These are phyloP conservation scores for Lepus americanus DNA, from an alignment of 2,113 vertebrate genomes.

Conservation along the genomic window DNA sequence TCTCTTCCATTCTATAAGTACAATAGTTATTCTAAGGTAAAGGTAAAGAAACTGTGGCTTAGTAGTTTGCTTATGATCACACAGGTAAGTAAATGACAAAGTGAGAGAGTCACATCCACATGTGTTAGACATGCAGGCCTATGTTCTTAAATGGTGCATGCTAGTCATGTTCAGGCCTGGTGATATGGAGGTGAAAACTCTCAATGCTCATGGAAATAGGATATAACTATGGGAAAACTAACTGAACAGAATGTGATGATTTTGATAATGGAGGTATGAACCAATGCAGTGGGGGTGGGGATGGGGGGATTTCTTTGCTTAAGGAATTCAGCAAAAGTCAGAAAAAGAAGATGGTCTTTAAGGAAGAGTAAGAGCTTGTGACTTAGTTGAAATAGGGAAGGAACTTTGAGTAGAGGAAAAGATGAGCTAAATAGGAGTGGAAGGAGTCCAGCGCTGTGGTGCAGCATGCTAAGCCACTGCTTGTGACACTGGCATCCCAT, in stretches of 20 bases:
- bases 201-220: not conserved
- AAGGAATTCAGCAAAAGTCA: not conserved
- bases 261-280: not conserved
- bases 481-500: too few species aligned
- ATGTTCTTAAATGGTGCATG: not conserved
- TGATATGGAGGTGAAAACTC: not conserved
- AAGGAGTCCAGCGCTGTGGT: too few species aligned
- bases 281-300: not conserved
- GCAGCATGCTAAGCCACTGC: too few species aligned
- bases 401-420: not conserved
- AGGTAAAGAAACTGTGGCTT: not conserved
- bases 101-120: not conserved
- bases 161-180: not conserved
- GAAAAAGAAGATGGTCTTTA: not conserved
- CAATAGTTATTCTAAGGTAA: not conserved
- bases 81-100: not conserved
- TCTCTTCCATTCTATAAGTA: not conserved
- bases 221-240: not conserved
- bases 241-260: not conserved
- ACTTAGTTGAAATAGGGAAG: not conserved
- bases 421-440: too few species aligned
- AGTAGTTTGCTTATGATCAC: not conserved
- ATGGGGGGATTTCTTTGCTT: not conserved
- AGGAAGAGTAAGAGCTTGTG: not conserved
- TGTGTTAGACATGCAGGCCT: not conserved